A percentile compares a stretch with the other conserved stretches of the same genome.
These are phyloP conservation scores for Ormyrus rosae DNA, from an alignment of 2,888 invertebrate species.

Conservation along the genomic window DNA sequence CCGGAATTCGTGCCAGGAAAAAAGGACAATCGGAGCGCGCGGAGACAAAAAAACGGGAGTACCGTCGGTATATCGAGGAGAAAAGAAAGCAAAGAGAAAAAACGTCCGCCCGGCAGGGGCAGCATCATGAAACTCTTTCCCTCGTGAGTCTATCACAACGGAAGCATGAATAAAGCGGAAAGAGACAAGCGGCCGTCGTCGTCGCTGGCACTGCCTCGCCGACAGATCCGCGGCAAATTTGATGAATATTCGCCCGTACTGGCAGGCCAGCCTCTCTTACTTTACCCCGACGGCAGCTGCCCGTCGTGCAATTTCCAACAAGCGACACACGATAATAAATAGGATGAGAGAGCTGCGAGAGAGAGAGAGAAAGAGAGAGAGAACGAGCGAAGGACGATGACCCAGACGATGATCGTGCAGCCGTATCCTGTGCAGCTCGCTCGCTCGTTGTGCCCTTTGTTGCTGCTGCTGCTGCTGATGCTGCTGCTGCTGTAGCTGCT, in stretches of 20 bases:
- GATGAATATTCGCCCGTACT: not conserved
- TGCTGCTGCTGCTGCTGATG: no score
- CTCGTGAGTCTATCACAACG: no score
- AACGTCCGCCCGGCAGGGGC: no score
- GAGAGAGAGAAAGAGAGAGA: conserved; percentile 28
- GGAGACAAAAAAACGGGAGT: no score
- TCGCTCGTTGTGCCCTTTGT: conserved; percentile 29
- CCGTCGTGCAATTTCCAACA: conserved; percentile 30
- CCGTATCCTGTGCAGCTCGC: conserved; percentile 23
- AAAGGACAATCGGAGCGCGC: no score
- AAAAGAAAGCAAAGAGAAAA: no score
- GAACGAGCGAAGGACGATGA: conserved; percentile 43
- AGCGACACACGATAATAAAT: conserved; percentile 46
- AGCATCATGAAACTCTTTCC: no score
- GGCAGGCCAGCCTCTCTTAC: not conserved
- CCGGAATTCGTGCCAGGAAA: no score
- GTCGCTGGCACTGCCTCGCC: no score
- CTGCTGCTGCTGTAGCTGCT: not conserved
- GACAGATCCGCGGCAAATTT: conserved; percentile 15
- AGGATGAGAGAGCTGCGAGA: conserved; percentile 32
- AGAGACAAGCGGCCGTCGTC: not conserved
- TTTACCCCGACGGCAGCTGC: no score
- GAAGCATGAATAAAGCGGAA: not conserved
- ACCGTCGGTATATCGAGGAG: no score
- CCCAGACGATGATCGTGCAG: conserved; percentile 45